These are phyloP conservation scores for Cheilinus undulatus DNA, from an alignment of 2,113 vertebrate species.

Conservation along the genomic window DNA sequence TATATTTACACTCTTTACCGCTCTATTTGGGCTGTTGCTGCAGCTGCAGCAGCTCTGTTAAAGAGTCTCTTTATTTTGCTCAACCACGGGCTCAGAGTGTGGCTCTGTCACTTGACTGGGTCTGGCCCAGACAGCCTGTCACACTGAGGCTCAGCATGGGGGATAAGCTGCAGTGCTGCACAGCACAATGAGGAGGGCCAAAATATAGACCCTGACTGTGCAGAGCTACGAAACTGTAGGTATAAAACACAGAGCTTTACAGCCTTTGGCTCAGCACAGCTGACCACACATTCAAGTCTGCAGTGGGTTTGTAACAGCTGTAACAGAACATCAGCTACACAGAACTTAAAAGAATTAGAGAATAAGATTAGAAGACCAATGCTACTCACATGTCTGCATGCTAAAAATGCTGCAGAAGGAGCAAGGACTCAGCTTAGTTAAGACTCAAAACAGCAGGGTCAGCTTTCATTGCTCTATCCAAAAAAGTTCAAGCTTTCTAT, in stretches of 20 bases:
- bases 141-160: constrained; percentile 59
- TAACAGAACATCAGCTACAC: neutral
- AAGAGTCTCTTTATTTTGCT: constrained; percentile 78
- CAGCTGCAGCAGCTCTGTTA: constrained; percentile 73
- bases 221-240: constrained; percentile 7
- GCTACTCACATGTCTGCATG: neutral
- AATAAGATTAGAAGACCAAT: neutral
- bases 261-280: constrained; percentile 6
- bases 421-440: neutral
- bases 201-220: constrained; percentile 14
- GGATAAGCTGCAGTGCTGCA: constrained; percentile 46
- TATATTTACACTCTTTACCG: constrained; percentile 73
- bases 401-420: neutral
- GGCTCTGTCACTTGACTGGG: constrained; percentile 68
- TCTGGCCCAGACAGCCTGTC: constrained; percentile 59
- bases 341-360: neutral
- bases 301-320: neutral
- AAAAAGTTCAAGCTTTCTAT: neutral
- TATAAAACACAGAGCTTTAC: constrained; percentile 5
- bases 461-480: neutral
- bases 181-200: constrained; percentile 29
- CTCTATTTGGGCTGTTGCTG: constrained; percentile 57
- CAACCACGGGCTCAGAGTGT: constrained; percentile 76
- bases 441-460: neutral
- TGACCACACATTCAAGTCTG: constrained; percentile 14